Evolutionary conservation across 2,888 invertebrate species (phyloP).

Genomic region (Suillia variegata): DNA sequence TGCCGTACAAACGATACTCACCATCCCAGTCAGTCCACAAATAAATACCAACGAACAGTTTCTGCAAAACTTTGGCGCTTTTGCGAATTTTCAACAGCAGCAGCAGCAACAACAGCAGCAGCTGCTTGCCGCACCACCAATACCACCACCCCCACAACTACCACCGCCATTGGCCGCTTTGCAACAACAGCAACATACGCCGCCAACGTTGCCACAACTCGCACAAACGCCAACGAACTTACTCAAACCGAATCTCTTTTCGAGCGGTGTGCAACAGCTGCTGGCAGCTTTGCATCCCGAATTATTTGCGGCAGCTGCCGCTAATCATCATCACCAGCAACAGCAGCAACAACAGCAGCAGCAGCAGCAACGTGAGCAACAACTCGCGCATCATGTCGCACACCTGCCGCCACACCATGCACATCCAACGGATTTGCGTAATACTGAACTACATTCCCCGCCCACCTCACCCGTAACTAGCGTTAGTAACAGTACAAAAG

Average conservation of each 20-base stretch:
- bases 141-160: constrained; percentile 50
- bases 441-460: constrained; percentile 47
- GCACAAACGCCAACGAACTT: constrained; percentile 69
- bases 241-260: constrained; percentile 76
- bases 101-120: constrained; percentile 33
- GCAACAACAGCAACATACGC: constrained; percentile 55
- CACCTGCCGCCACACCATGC: constrained; percentile 36
- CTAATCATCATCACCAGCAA: constrained; percentile 64
- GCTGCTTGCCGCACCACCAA: constrained; percentile 27
- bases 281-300: constrained; percentile 77
- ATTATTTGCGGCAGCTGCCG: constrained; percentile 62
- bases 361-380: constrained; percentile 63
- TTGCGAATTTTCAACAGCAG: constrained; percentile 44
- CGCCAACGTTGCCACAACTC: constrained; percentile 55
- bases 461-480: constrained; percentile 43
- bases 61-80: constrained; percentile 56
- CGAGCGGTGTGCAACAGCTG: constrained; percentile 76
- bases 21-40: constrained; percentile 88
- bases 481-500: no score
- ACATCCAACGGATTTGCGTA: constrained; percentile 41
- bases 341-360: constrained; percentile 65
- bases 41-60: constrained; percentile 74
- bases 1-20: constrained; percentile 93
- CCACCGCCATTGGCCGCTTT: constrained; percentile 60
- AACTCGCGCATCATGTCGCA: constrained; percentile 35